Percentiles rank a stretch among this genome's conserved stretches.
Evolutionary conservation across 2,113 vertebrate genomes (phyloP).

Genomic region (Petromus typicus): DNA sequence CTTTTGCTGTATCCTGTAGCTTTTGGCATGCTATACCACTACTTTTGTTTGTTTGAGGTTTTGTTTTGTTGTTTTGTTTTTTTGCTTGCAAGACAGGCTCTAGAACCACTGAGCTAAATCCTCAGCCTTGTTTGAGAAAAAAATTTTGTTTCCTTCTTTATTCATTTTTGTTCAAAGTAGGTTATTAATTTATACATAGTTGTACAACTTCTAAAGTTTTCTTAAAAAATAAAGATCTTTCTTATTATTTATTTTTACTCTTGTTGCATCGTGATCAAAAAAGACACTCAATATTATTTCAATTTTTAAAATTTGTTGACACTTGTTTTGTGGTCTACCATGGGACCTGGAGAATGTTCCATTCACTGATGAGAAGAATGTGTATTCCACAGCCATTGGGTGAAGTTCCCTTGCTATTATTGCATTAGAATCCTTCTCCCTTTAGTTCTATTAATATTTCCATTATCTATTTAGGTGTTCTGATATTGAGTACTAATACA

Average conservation of each 20-base stretch:
- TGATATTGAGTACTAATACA: too few relatives aligned
- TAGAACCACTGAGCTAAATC: too few relatives aligned
- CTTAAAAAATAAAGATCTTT: not conserved
- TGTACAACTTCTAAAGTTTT: not conserved
- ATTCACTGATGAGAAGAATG: not conserved
- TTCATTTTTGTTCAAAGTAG: not conserved
- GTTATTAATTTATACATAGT: not conserved
- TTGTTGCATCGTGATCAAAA: not conserved
- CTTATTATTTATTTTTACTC: not conserved
- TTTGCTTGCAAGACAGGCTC: too few relatives aligned
- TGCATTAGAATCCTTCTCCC: not conserved
- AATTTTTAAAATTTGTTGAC: not conserved
- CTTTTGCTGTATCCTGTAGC: not conserved
- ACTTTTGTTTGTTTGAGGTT: not conserved
- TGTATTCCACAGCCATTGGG: not conserved
- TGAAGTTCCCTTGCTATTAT: not conserved
- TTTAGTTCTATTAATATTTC: not conserved
- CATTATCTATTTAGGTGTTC: not conserved
- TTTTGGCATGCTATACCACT: not conserved
- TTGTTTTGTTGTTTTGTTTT: too few relatives aligned
- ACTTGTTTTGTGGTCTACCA: not conserved
- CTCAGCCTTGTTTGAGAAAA: not conserved
- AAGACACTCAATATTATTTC: not conserved
- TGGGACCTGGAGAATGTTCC: not conserved
- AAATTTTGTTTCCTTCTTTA: not conserved